Percentiles rank a stretch among this genome's conserved stretches.
Conservation (phyloP, 2,797 vertebrate species). For the Erethizon dorsatum region DNA sequence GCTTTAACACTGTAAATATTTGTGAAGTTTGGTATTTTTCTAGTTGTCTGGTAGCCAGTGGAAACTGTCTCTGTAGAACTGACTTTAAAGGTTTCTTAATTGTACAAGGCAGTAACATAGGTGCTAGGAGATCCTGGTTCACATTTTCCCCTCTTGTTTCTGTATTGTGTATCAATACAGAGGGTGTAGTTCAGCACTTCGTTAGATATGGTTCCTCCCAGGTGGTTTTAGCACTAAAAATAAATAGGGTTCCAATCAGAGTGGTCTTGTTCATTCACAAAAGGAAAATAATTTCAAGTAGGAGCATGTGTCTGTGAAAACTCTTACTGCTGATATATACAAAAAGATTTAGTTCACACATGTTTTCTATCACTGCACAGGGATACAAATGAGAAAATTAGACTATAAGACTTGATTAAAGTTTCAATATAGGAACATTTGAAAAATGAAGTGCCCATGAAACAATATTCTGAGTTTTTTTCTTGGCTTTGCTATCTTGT, state of each 20-base stretch:
- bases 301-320: conserved; percentile 62
- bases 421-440: conserved; percentile 52
- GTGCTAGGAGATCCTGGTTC: neutral
- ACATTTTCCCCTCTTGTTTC: neutral
- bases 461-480: neutral
- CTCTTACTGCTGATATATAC: conserved; percentile 37
- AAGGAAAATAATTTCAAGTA: conserved; percentile 71
- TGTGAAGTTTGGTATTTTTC: neutral
- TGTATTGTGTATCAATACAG: neutral
- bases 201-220: neutral
- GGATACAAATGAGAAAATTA: conserved; percentile 76
- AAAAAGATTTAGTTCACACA: conserved; percentile 61
- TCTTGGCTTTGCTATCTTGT: neutral
- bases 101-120: neutral
- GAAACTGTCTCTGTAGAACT: neutral
- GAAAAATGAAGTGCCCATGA: neutral
- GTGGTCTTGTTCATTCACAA: conserved; percentile 67
- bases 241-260: conserved; percentile 62
- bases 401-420: conserved; percentile 74
- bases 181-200: conserved; percentile 4
- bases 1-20: neutral
- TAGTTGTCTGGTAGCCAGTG: neutral
- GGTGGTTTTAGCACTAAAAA: conserved; percentile 53
- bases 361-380: conserved; percentile 64
- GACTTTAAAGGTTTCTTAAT: neutral